These are phyloP conservation scores for Hyaena hyaena DNA, from an alignment of 2,113 vertebrate species.

Conservation along the genomic window DNA sequence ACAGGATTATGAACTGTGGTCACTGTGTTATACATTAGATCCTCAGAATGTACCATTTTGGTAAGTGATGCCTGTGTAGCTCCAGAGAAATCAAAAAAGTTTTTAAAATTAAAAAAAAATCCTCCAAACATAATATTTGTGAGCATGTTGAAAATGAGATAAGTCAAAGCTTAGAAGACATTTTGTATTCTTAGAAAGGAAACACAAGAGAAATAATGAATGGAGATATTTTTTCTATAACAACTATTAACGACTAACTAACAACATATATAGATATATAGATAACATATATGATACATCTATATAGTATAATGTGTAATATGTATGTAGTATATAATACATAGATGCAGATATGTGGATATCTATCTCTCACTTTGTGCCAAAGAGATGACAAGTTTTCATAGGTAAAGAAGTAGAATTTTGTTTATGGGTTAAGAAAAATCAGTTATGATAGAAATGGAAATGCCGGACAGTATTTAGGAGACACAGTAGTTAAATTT, in stretches of 20 bases:
- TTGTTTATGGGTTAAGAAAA: background rate
- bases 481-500: background rate
- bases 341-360: background rate
- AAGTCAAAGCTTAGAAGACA: background rate
- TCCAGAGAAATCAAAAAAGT: background rate
- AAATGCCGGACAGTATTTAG: background rate
- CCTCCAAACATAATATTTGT: background rate
- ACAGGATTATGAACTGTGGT: no score
- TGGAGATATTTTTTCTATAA: background rate
- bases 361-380: background rate
- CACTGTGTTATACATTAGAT: no score
- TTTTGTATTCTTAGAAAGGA: background rate
- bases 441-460: background rate
- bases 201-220: background rate
- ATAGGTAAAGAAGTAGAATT: background rate
- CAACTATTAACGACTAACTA: background rate
- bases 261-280: background rate
- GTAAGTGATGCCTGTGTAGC: background rate
- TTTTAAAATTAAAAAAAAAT: background rate
- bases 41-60: background rate
- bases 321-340: background rate
- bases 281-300: background rate
- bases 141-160: background rate
- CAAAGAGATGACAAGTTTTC: background rate
- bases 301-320: no score